These are phyloP conservation scores for Okamejei kenojei DNA, from an alignment of 2,797 vertebrate species.

Conservation along the genomic window DNA sequence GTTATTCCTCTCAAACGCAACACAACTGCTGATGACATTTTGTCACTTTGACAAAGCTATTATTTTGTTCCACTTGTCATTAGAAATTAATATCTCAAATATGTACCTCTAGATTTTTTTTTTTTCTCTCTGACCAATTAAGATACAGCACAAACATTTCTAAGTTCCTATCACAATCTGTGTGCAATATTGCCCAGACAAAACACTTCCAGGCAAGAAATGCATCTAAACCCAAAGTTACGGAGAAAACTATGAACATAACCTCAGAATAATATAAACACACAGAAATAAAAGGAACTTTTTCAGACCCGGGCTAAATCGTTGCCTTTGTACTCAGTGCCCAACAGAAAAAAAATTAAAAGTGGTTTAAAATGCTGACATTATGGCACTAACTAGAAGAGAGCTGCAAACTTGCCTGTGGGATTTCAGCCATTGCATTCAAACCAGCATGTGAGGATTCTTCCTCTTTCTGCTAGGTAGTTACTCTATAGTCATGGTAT, in stretches of 20 bases:
- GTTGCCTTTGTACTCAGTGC: not conserved
- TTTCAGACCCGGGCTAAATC: not conserved
- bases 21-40: conserved; percentile 8
- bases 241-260: not conserved
- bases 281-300: not conserved
- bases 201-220: not conserved
- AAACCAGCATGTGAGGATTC: not conserved
- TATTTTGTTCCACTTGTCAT: conserved; percentile 21
- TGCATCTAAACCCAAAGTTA: not conserved
- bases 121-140: not conserved
- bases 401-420: not conserved
- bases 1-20: not conserved
- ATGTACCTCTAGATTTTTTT: not conserved
- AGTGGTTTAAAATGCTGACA: not conserved
- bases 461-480: no score
- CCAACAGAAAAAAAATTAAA: not conserved
- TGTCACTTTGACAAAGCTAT: conserved; percentile 26
- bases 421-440: not conserved
- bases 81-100: conserved; percentile 11
- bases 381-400: not conserved
- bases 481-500: not conserved
- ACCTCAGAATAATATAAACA: not conserved
- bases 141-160: not conserved
- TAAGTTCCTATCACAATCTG: not conserved
- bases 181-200: not conserved